A percentile compares a stretch with the other conserved stretches of the same genome.
Evolutionary conservation across 2,113 vertebrate species (phyloP).

Genomic region (Zosterops lateralis): DNA sequence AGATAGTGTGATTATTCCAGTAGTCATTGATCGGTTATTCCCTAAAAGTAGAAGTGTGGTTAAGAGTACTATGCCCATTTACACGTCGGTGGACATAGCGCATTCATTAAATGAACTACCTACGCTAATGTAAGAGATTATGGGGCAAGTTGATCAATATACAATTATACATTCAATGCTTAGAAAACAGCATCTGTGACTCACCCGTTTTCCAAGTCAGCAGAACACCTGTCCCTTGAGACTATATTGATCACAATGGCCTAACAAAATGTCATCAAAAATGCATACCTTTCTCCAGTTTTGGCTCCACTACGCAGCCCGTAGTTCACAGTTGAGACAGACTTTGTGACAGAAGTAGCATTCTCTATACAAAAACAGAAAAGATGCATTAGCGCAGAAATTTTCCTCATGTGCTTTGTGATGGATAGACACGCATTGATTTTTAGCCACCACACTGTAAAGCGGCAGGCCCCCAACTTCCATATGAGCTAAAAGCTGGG

Average conservation of each 20-base stretch:
- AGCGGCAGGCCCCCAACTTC: background rate
- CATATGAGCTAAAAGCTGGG: background rate
- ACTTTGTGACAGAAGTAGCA: slow-evolving; percentile 65
- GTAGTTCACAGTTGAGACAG: slow-evolving; percentile 61
- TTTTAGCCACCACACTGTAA: background rate
- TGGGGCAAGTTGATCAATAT: background rate
- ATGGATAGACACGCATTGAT: accelerated
- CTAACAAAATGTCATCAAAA: background rate
- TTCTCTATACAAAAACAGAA: slow-evolving; percentile 74
- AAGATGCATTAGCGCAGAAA: background rate
- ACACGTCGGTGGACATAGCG: background rate
- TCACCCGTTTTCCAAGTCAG: background rate
- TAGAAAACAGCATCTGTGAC: background rate
- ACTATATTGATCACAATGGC: background rate
- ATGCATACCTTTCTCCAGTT: slow-evolving; percentile 64
- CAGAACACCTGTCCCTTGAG: background rate
- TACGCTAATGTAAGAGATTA: background rate
- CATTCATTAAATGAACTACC: background rate
- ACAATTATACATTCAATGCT: background rate
- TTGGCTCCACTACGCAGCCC: slow-evolving; percentile 15
- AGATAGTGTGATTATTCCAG: background rate
- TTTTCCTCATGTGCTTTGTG: background rate
- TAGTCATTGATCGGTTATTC: background rate
- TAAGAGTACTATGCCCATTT: background rate
- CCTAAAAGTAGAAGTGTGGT: background rate